phyloP scores from a whole-genome alignment of 2,797 vertebrate genomes.

The Microhierax caerulescens region DNA sequence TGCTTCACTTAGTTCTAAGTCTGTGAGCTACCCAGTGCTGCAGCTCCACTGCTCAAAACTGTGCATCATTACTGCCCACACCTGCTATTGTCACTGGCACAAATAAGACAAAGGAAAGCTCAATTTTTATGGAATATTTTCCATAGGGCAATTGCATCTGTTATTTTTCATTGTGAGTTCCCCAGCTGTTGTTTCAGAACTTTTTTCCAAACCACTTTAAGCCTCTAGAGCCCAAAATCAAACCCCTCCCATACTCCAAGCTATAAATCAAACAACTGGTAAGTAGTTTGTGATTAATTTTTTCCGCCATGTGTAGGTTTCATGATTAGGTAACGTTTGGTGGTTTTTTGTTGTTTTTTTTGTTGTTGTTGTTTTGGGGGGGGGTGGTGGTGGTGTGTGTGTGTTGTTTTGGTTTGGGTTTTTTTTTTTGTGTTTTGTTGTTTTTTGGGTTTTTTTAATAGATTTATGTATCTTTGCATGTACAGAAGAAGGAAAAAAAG shows the following conservation, averaged over 20 bases:
- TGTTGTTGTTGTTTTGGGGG: too few species aligned
- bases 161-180: neutral
- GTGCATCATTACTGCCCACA: neutral
- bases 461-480: neutral
- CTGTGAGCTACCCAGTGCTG: neutral
- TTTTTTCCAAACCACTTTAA: neutral
- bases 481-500: neutral
- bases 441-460: neutral
- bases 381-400: too few species aligned
- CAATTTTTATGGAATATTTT: neutral
- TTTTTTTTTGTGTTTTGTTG: too few species aligned
- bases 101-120: neutral
- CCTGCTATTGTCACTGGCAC: neutral
- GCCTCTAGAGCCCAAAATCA: neutral
- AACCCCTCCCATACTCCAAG: neutral
- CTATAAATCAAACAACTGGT: neutral
- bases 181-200: neutral
- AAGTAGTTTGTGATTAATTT: neutral
- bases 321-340: neutral
- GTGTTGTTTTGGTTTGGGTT: too few species aligned
- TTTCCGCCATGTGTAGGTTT: neutral
- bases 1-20: neutral
- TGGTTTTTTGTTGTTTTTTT: too few species aligned
- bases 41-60: neutral
- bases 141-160: accelerated